Percentiles rank a stretch among this genome's conserved stretches.
Evolutionary conservation across 2,113 vertebrate genomes (phyloP).

Genomic region (Eulemur rufifrons): DNA sequence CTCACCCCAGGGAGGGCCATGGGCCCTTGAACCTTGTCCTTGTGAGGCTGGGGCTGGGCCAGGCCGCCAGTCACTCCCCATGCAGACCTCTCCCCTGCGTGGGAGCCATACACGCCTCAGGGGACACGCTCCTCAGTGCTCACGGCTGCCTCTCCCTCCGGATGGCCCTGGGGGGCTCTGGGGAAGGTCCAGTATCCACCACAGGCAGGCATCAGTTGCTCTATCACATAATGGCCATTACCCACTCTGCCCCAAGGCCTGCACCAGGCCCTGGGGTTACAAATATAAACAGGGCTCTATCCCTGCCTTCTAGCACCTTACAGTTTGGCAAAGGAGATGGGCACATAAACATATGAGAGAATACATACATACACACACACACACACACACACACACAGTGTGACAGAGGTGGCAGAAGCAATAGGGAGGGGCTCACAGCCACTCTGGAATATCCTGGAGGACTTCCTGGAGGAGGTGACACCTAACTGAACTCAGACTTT

Average conservation of each 20-base stretch:
- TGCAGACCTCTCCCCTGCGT: accelerated
- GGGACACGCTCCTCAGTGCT: not conserved
- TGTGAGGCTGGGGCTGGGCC: accelerated
- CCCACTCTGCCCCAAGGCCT: accelerated
- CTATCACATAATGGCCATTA: not conserved
- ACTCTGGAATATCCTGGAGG: not conserved
- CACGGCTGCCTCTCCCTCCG: not conserved
- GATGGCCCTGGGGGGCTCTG: too few species aligned
- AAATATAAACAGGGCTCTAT: not conserved
- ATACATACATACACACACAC: too few species aligned
- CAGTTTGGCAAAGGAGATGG: accelerated
- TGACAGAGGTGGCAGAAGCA: not conserved
- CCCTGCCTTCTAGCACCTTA: not conserved
- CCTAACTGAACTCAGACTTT: not conserved
- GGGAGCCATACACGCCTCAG: not conserved
- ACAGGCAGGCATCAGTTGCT: not conserved
- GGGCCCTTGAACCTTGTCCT: not conserved
- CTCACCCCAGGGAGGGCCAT: not conserved
- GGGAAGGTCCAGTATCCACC: accelerated
- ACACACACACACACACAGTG: too few species aligned
- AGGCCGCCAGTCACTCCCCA: accelerated
- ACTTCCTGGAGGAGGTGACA: not conserved
- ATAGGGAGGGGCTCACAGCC: not conserved
- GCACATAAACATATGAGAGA: too few species aligned
- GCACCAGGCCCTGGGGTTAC: too few species aligned